Percentiles rank a stretch among this genome's conserved stretches.
Evolutionary conservation across 2,888 invertebrate species (phyloP).

Genomic region (Reticulitermes lucifugus): DNA sequence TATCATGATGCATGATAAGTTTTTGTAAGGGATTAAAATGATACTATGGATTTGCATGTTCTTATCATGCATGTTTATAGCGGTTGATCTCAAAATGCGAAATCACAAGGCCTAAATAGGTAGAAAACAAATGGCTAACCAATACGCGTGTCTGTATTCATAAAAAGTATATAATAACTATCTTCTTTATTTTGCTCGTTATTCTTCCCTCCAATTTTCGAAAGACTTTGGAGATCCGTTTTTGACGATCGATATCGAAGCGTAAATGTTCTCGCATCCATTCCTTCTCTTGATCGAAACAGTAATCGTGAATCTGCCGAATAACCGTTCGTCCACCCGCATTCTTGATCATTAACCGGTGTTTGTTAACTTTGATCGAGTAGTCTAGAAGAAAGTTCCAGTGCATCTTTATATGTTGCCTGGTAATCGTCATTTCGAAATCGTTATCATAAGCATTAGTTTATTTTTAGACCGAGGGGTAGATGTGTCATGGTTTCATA

Average conservation of each 20-base stretch:
- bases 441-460: slow-evolving; percentile 52
- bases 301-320: slow-evolving; percentile 51
- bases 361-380: slow-evolving; percentile 50
- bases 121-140: slow-evolving; percentile 48
- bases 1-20: slow-evolving; percentile 44
- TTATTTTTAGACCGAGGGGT: slow-evolving; percentile 50
- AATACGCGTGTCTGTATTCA: slow-evolving; percentile 44
- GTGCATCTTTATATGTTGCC: slow-evolving; percentile 50
- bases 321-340: slow-evolving; percentile 52
- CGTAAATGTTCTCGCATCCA: slow-evolving; percentile 54
- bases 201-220: slow-evolving; percentile 47
- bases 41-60: slow-evolving; percentile 44
- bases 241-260: slow-evolving; percentile 52
- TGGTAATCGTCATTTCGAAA: slow-evolving; percentile 51
- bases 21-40: slow-evolving; percentile 38
- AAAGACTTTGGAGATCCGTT: slow-evolving; percentile 47
- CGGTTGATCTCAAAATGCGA: slow-evolving; percentile 53
- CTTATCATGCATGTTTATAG: slow-evolving; percentile 48
- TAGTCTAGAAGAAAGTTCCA: slow-evolving; percentile 44
- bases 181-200: slow-evolving; percentile 44
- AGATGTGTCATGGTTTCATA: slow-evolving; percentile 44
- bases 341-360: slow-evolving; percentile 47
- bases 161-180: slow-evolving; percentile 38
- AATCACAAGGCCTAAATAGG: slow-evolving; percentile 53
- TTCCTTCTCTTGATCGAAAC: slow-evolving; percentile 50